Evolutionary conservation across 1,140 invertebrate species (phyloP).

Genomic region (Trypoxylus dichotomus): DNA sequence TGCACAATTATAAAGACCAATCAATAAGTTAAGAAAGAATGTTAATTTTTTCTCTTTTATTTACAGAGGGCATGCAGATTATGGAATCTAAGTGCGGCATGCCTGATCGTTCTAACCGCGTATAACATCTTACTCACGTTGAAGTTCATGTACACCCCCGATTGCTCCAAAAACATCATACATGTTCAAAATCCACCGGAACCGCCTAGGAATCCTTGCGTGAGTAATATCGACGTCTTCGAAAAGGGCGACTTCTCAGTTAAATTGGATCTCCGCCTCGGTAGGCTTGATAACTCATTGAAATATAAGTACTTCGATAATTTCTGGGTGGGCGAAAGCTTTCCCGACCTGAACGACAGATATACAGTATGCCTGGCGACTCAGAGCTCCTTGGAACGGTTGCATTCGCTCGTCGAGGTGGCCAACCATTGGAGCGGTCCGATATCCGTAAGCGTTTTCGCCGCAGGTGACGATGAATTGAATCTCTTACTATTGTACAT

Average conservation of each 20-base stretch:
- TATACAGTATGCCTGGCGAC: constrained; percentile 77
- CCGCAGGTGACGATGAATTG: constrained; percentile 74
- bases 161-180: constrained; percentile 47
- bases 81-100: neutral
- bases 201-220: neutral
- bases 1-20: no score
- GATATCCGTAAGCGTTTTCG: constrained; percentile 83
- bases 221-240: neutral
- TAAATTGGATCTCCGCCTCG: constrained; percentile 65
- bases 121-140: constrained; percentile 73
- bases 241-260: constrained; percentile 52
- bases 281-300: constrained; percentile 71
- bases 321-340: constrained; percentile 66
- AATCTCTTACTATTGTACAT: constrained; percentile 70
- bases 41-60: no score
- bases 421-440: constrained; percentile 82
- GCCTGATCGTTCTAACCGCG: constrained; percentile 55
- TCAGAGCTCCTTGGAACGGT: constrained; percentile 78
- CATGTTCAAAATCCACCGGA: constrained; percentile 11
- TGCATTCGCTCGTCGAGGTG: constrained; percentile 76
- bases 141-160: constrained; percentile 62
- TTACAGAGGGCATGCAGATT: neutral
- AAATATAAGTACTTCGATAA: constrained; percentile 75
- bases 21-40: no score
- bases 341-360: constrained; percentile 58